These are phyloP conservation scores for Drosophila nebulosa DNA, from an alignment of 1,140 invertebrate species.

Conservation along the genomic window DNA sequence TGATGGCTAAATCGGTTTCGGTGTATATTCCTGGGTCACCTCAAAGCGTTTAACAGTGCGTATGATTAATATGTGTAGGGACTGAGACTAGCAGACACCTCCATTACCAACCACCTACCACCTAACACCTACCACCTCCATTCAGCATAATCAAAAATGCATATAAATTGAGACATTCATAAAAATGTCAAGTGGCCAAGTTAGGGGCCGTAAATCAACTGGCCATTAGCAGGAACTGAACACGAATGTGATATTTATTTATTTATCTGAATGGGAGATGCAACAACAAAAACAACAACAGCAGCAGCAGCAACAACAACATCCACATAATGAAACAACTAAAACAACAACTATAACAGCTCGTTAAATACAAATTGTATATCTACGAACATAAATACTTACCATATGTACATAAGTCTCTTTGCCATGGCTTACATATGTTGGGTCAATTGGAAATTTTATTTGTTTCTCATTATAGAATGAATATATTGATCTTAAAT, in stretches of 20 bases:
- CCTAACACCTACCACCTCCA: too few species aligned
- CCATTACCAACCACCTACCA: background rate
- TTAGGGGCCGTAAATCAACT: constrained; percentile 56
- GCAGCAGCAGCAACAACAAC: constrained; percentile 4
- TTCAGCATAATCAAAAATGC: constrained; percentile 60
- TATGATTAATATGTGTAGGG: constrained; percentile 57
- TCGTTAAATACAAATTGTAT: constrained; percentile 44
- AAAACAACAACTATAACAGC: constrained; percentile 32
- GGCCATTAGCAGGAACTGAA: constrained; percentile 44
- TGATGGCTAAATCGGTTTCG: constrained; percentile 52
- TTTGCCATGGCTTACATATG: background rate
- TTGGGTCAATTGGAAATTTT: background rate
- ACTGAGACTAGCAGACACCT: background rate
- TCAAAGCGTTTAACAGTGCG: constrained; percentile 48
- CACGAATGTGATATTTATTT: constrained; percentile 24
- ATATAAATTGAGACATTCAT: constrained; percentile 64
- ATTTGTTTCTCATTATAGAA: background rate
- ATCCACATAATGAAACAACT: too few species aligned
- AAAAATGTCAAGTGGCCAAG: constrained; percentile 54
- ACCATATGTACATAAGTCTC: background rate
- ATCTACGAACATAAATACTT: background rate
- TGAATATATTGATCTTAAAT: background rate
- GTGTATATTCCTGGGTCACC: constrained; percentile 33
- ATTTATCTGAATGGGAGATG: constrained; percentile 24
- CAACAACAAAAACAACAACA: constrained; percentile 18